Evolutionary conservation across 2,113 vertebrate genomes (phyloP).

Genomic region (Sinosuthora webbiana): DNA sequence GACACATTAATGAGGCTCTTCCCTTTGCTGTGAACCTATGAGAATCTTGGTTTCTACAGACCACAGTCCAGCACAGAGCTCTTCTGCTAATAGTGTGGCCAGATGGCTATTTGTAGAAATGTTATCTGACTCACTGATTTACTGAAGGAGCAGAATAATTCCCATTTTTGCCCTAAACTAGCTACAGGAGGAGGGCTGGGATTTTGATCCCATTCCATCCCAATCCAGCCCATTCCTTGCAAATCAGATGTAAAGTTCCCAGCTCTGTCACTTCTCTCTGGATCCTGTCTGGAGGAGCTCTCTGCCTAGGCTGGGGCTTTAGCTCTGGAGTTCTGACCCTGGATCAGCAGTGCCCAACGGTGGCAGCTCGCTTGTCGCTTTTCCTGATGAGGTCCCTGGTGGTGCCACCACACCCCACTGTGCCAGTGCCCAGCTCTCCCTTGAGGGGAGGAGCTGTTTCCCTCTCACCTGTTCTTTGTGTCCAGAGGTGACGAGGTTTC

Average conservation of each 20-base stretch:
- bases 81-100: accelerated
- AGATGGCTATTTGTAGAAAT: background rate
- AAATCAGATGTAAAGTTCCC: background rate
- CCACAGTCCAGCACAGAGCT: background rate
- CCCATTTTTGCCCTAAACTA: background rate
- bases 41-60: background rate
- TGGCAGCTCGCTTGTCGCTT: background rate
- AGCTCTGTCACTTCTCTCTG: background rate
- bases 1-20: background rate
- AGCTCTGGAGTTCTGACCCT: background rate
- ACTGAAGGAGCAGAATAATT: background rate
- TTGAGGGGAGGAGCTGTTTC: background rate
- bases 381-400: background rate
- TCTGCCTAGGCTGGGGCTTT: background rate
- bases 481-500: background rate
- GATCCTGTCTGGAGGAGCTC: background rate
- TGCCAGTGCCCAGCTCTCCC: background rate
- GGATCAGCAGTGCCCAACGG: accelerated
- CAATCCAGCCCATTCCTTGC: background rate
- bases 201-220: background rate
- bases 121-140: background rate
- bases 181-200: background rate
- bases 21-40: background rate
- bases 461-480: background rate
- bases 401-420: background rate